Percentiles rank a stretch among this genome's conserved stretches.
These are phyloP conservation scores for Platalea minor DNA, from an alignment of 2,797 vertebrate genomes.

Conservation along the genomic window DNA sequence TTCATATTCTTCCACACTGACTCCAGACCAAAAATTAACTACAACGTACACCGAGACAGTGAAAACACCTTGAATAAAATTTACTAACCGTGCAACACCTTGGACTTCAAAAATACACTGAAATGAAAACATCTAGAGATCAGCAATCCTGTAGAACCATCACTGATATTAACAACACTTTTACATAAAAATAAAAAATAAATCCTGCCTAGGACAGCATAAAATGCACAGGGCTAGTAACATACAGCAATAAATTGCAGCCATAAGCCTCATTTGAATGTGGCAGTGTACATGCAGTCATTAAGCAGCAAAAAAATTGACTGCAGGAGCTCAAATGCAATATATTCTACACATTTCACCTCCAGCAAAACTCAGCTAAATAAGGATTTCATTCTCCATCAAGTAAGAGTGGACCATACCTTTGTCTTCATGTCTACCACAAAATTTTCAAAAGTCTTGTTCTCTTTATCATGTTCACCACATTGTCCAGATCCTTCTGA, in stretches of 20 bases:
- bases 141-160: background rate
- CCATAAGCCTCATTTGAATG: background rate
- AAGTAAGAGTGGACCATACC: slow-evolving; percentile 47
- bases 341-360: background rate
- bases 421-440: slow-evolving; percentile 48
- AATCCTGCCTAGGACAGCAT: background rate
- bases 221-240: background rate
- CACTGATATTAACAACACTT: background rate
- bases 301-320: background rate
- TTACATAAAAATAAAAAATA: background rate
- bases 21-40: background rate
- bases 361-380: background rate
- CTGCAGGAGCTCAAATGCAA: background rate
- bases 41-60: background rate
- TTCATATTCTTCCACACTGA: background rate
- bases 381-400: background rate
- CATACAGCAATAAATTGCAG: background rate
- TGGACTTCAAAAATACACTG: background rate
- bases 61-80: slow-evolving; percentile 1
- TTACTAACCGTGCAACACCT: background rate
- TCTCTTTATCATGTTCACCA: slow-evolving; percentile 55
- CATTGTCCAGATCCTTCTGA: slow-evolving; percentile 30
- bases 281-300: background rate
- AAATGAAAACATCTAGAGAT: background rate
- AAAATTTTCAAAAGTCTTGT: slow-evolving; percentile 44